phyloP scores from a whole-genome alignment of 2,888 invertebrate species.

The Neria commutata region DNA sequence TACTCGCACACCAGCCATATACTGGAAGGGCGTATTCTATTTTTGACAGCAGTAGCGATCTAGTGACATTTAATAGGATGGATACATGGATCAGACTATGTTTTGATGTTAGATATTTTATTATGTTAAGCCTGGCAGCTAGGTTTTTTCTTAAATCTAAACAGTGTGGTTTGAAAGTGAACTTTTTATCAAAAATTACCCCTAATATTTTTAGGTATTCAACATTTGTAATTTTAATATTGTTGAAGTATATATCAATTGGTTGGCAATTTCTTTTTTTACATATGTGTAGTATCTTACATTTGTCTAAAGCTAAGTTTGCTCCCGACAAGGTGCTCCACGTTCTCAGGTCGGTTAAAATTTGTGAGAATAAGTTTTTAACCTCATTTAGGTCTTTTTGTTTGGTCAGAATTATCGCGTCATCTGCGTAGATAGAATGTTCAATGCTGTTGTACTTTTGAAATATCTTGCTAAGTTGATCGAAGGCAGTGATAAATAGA shows the following conservation, averaged over 20 bases:
- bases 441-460: constrained; percentile 15
- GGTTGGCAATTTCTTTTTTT: constrained; percentile 8
- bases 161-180: constrained; percentile 12
- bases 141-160: constrained; percentile 13
- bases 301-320: constrained; percentile 12
- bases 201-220: constrained; percentile 10
- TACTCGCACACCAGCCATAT: too few species aligned
- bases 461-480: constrained; percentile 9
- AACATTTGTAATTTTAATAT: background rate
- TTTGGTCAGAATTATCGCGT: constrained; percentile 11
- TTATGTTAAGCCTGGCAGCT: constrained; percentile 16
- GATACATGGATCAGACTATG: too few species aligned
- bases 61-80: too few species aligned
- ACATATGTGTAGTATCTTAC: constrained; percentile 18
- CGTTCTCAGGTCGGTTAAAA: background rate
- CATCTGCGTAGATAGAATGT: constrained; percentile 16
- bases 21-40: too few species aligned
- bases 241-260: background rate
- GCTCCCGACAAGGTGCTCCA: constrained; percentile 9
- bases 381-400: constrained; percentile 1
- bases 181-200: constrained; percentile 11
- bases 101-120: constrained; percentile 15
- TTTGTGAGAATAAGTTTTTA: background rate
- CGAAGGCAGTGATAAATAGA: constrained; percentile 12
- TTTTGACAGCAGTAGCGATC: too few species aligned